Conservation (phyloP, 2,888 invertebrate species). For the Drosophila testacea region DNA sequence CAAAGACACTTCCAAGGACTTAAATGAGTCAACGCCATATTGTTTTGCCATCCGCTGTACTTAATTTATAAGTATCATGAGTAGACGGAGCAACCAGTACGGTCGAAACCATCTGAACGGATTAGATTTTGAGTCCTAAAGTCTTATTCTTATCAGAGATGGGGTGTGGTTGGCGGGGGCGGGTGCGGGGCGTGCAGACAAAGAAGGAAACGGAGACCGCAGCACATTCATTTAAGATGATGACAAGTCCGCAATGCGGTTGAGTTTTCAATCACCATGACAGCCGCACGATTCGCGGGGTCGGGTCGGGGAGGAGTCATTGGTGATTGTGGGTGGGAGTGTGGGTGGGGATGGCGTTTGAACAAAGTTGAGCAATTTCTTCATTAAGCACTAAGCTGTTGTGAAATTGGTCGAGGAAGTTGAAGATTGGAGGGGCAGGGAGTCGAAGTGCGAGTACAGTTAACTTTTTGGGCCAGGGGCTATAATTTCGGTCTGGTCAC, state of each 20-base stretch:
- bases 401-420: constrained; percentile 52
- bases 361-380: constrained; percentile 72
- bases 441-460: constrained; percentile 26
- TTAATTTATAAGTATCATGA: constrained; percentile 61
- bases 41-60: constrained; percentile 60
- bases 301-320: constrained; percentile 1
- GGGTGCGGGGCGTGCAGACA: background rate
- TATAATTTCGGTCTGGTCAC: constrained; percentile 75
- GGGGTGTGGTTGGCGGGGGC: background rate
- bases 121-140: constrained; percentile 68
- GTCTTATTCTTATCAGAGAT: constrained; percentile 62
- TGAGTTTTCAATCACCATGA: constrained; percentile 76
- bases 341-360: background rate
- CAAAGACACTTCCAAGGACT: constrained; percentile 50
- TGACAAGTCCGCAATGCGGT: constrained; percentile 78
- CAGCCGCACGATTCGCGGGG: constrained; percentile 56
- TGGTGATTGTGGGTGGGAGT: constrained; percentile 10
- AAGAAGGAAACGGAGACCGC: constrained; percentile 42
- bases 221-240: constrained; percentile 75
- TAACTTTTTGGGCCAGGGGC: constrained; percentile 59
- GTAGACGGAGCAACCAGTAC: constrained; percentile 7
- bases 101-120: constrained; percentile 54
- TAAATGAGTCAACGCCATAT: constrained; percentile 64
- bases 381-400: constrained; percentile 75
- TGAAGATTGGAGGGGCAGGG: constrained; percentile 3